Evolutionary conservation across 2,888 invertebrate species (phyloP), one percentile per base, ranked within the genome.

Genomic region (Nomada hirtipes): DNA sequence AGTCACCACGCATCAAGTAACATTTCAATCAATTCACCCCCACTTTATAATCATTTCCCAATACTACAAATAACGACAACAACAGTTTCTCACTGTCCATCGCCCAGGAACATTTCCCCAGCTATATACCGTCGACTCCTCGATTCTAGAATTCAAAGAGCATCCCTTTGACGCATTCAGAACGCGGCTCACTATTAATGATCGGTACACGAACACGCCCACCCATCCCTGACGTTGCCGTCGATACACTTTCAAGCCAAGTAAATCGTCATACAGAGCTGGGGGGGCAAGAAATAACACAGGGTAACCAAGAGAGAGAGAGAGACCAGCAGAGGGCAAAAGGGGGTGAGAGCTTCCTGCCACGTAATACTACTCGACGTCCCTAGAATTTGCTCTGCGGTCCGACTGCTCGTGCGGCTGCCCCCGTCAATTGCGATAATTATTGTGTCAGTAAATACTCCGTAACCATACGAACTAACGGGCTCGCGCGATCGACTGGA

Each of bases 371-470:
- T 87, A 88, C 88, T 91, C 89, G 85, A 87, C 86, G 88, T 89
- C 89, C 88, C 90, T 89, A 90, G 89, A 91, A 92, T 92, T 92
- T 91, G 89, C 91, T 88, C 87, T 92, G 92, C 84, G 92, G 92
- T 93, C 83, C 87, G 88, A 90, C 90, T 92, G 92, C 92, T 92
- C 92, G 86, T 89, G 86, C 88, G 86, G 82, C 88, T 85, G 90
- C 88, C 89, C 89, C 89, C 90, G 87, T 90, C 92, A 92, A 92
- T 92, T 88, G 90, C 87, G 91, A 92, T 92, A 92, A 93, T 92
- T 92, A 92, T 92, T 92, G 92, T 91, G 90, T 91, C 91, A 90
- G 93, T 92, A 92, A 92, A 92, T 90, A 92, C 89, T 86, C 89
- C 84, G 83, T 86, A 85, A 84, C 87, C 84, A 70, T 87, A 85